These are phyloP conservation scores for Hyla sarda DNA, from an alignment of 2,113 vertebrate species.

Conservation along the genomic window DNA sequence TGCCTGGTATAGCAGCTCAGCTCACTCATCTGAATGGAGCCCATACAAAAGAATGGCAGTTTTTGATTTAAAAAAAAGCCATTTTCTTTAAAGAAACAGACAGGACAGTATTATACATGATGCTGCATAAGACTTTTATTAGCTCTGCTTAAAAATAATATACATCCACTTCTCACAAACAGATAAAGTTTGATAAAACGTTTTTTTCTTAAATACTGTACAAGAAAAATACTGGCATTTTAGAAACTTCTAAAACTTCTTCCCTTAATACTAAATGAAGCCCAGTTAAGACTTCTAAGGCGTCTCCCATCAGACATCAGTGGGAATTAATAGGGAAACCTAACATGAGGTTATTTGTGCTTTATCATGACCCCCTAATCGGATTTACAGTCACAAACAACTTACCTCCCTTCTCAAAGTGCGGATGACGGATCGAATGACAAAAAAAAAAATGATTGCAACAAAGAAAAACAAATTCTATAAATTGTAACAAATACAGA, in stretches of 20 bases:
- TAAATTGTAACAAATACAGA: no score
- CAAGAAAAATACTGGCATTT: slow-evolving; percentile 51
- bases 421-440: neutral
- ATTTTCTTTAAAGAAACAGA: no score
- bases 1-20: no score
- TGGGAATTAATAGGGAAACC: neutral
- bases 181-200: slow-evolving; percentile 54
- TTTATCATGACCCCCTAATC: neutral
- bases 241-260: neutral
- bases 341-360: neutral
- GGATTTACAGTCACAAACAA: neutral
- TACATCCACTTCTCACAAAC: slow-evolving; percentile 62
- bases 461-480: neutral
- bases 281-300: neutral
- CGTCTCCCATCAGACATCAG: neutral
- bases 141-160: slow-evolving; percentile 68
- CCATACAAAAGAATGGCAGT: no score
- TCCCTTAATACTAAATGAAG: slow-evolving; percentile 1
- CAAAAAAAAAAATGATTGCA: neutral
- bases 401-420: neutral
- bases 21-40: no score
- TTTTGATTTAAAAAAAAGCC: no score
- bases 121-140: slow-evolving; percentile 69
- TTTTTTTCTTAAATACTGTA: slow-evolving; percentile 62
- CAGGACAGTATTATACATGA: neutral